phyloP scores from a whole-genome alignment of 2,113 vertebrate species.

The Phylloscopus trochiloides region DNA sequence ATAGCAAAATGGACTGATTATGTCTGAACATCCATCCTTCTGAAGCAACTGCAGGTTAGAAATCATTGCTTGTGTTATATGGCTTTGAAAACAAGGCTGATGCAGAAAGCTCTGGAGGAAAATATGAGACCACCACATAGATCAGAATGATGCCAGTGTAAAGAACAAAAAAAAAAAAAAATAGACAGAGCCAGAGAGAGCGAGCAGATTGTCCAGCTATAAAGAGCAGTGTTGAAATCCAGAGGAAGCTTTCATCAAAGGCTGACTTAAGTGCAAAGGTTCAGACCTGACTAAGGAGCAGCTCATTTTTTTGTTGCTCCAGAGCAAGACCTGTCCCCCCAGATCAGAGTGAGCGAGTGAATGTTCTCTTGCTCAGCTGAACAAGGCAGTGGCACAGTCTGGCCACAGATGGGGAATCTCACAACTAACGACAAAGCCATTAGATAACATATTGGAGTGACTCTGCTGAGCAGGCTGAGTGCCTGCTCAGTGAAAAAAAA shows the following conservation, averaged over 20 bases:
- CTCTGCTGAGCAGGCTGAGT: conserved; percentile 28
- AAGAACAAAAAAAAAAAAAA: background rate
- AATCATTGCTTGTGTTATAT: background rate
- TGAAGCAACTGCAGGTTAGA: background rate
- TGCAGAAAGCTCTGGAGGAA: conserved; percentile 2
- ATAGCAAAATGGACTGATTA: background rate
- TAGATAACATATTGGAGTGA: conserved; percentile 34
- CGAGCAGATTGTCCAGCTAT: background rate
- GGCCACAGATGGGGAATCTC: conserved; percentile 50
- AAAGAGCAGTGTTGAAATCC: background rate
- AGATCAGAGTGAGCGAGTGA: background rate
- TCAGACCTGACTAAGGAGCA: conserved; percentile 15
- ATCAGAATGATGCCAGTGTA: background rate
- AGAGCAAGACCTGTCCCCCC: background rate
- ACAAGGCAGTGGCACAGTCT: background rate
- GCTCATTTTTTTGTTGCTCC: conserved; percentile 7
- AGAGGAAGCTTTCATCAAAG: conserved; percentile 13
- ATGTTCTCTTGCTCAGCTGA: conserved; percentile 16
- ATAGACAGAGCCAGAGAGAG: background rate
- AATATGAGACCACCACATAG: background rate
- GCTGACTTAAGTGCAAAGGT: conserved; percentile 12
- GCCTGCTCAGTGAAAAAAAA: background rate
- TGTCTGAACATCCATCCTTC: background rate
- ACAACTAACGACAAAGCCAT: background rate
- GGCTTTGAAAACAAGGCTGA: background rate